Base-by-base conservation (phyloP, 2,113 vertebrate species). In the Parus major region DNA sequence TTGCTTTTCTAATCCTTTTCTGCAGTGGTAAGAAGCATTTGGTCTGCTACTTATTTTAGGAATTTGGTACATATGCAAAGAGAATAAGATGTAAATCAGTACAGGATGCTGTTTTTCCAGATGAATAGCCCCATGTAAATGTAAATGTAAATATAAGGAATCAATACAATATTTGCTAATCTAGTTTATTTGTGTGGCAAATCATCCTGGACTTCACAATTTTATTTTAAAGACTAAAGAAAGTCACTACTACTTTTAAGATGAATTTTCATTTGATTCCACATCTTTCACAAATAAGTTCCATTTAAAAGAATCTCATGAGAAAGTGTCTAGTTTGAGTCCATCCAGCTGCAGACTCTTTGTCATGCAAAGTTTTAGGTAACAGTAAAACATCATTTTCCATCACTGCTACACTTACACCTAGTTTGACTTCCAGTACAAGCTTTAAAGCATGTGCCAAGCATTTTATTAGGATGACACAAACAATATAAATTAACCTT, bases 241-340 rank as follows among this genome's bases (percentile, higher is more conserved):
- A 46, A 52, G 39, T 0, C 4, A 13, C 10, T 21, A 13, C 10
- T 21, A 49, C 13, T 61, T 60, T 52, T 44, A 31, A 49, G 50
- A 39, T 29, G 4, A 36, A 46, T 82, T 88, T 96, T 73, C 18
- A 7, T 88, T 94, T 88, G 19, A 53, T 90, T 86, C 31, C 65
- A 53, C 25, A 49, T 82, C 52, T 95, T 96, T 93, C 50, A 82
- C 61, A 53, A 89, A 66, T 78, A 88, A 55, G n/a, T 77, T 94
- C 33, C 35, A 33, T 69, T 95, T 86, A 19, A 83, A 93, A 82
- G n/a, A 91, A 95, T 81, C 21, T 41, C 50, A 60, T 21, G 20
- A 18, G 52, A 35, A 71, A 82, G 41, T 83, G 72, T 65, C 42
- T 82, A 39, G 68, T 73, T 73, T 46, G 39, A 91, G 35, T 28